phyloP scores from a whole-genome alignment of 92 coral and sea anemone genomes.

The Montipora capitata region DNA sequence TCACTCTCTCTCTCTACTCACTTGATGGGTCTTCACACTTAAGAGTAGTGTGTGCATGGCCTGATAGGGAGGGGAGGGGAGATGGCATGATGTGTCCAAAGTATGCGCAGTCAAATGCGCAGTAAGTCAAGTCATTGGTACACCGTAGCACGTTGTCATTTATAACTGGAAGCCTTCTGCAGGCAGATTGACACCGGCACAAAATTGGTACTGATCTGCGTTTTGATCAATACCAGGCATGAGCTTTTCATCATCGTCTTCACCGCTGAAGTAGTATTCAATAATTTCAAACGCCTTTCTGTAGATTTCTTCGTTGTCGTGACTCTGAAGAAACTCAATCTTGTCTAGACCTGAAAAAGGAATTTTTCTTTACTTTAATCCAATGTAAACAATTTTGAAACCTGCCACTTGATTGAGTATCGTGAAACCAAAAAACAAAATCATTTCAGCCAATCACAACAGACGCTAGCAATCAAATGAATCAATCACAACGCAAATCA shows the following conservation, averaged over 20 bases:
- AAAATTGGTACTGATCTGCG: conserved; percentile 93
- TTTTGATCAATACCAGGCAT: conserved; percentile 85
- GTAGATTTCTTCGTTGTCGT: conserved; percentile 98
- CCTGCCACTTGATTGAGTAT: too few species aligned
- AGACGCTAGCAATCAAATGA: too few species aligned
- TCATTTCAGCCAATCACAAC: too few species aligned
- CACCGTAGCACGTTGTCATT: background rate
- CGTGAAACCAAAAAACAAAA: too few species aligned
- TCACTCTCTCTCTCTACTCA: conserved; percentile 51
- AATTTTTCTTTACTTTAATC: background rate
- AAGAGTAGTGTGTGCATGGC: conserved; percentile 39
- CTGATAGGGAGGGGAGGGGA: conserved; percentile 41
- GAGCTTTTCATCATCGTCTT: conserved; percentile 96
- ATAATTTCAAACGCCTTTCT: conserved; percentile 97
- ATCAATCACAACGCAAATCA: too few species aligned
- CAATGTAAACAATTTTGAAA: too few species aligned
- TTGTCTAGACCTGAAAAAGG: conserved; percentile 89
- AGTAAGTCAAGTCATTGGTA: conserved; percentile 22
- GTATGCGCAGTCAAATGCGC: background rate
- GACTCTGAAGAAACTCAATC: conserved; percentile 98
- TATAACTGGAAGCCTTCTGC: conserved; percentile 95
- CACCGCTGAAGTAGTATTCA: conserved; percentile 94
- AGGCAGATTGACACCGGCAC: conserved; percentile 84
- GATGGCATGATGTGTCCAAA: conserved; percentile 23
- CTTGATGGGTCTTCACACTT: conserved; percentile 54